These are phyloP conservation scores for Brachionus koreanus DNA, from an alignment of 1,140 invertebrate genomes.

Conservation along the genomic window DNA sequence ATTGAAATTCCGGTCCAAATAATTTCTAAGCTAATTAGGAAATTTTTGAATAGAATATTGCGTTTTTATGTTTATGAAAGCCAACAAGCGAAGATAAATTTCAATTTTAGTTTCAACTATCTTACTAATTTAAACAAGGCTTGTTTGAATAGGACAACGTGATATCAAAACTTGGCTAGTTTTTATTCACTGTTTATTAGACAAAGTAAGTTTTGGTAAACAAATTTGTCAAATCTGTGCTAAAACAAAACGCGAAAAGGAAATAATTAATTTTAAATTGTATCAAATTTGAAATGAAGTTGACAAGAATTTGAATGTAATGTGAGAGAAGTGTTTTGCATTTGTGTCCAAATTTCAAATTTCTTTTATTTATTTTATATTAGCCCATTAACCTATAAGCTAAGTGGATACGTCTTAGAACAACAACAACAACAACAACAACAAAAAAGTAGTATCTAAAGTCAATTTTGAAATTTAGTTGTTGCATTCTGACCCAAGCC, in stretches of 20 bases:
- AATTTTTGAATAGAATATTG: neutral
- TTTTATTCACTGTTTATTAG: neutral
- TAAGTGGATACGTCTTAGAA: conserved; percentile 34
- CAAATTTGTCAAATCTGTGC: neutral
- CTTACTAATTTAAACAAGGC: neutral
- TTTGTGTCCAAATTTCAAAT: conserved; percentile 23
- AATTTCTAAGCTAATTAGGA: neutral
- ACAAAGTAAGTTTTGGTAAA: neutral
- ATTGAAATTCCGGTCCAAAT: neutral
- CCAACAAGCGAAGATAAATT: neutral
- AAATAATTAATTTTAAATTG: conserved; percentile 1
- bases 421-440: neutral
- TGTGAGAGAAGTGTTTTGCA: neutral
- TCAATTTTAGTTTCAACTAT: neutral
- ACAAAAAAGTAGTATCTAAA: conserved; percentile 30
- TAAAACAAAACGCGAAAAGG: neutral
- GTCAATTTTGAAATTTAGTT: conserved; percentile 15
- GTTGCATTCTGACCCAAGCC: neutral
- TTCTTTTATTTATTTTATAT: conserved; percentile 31
- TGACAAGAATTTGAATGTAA: neutral
- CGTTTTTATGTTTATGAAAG: neutral
- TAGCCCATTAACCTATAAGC: conserved; percentile 34
- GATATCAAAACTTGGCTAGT: neutral
- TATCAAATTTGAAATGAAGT: neutral
- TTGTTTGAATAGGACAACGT: neutral